Evolutionary conservation across 2,888 invertebrate genomes (phyloP), one percentile per base, ranked within the genome.

Genomic region (Caenorhabditis panamensis): DNA sequence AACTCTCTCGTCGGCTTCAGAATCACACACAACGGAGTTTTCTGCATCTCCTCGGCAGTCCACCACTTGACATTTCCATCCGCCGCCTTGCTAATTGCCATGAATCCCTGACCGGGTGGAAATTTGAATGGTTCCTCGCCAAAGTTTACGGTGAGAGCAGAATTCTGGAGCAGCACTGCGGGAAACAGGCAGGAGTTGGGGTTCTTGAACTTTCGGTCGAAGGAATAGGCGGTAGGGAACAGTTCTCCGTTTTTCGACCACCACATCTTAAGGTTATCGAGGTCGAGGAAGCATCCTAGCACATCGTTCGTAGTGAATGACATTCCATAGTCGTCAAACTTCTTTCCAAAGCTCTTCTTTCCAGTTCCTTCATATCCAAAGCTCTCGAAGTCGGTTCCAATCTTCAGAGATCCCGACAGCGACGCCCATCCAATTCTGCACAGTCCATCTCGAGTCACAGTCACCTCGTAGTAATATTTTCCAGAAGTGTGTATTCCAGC

Each of bases 281-380:
- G 92, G 92, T 99, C 95, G n/a, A 99, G 89, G 81, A 94, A 93
- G 89, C 96, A 97, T n/a, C 94, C 97, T 88, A 99, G 95, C 0
- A 95, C 95, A 93, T 99, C 98, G 47, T 84, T 80, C 9, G 76
- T 69, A 0, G 87, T 88, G 81, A 91, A 89, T 8, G 84, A 79
- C 54, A 95, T 94, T 13, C 99, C 99, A 92, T 98, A 99, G 90
- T 94, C 94, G 91, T 97, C 95, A 93, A 99, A 99, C 90, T 97
- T 95, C 87, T 94, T 95, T 59, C 94, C 94, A 92, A 95, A 95
- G 0, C 97, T 97, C 91, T 98, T 99, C 92, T 98, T 99, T 5
- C 98, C 99, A 0, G 99, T 99, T 16, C 98, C 99, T 82, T 99
- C 99, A 92, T 95, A 99, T 0, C 99, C 99, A 93, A 94, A 99